These are phyloP conservation scores for Apotomis capreana DNA, from an alignment of 2,888 invertebrate genomes.

Conservation along the genomic window DNA sequence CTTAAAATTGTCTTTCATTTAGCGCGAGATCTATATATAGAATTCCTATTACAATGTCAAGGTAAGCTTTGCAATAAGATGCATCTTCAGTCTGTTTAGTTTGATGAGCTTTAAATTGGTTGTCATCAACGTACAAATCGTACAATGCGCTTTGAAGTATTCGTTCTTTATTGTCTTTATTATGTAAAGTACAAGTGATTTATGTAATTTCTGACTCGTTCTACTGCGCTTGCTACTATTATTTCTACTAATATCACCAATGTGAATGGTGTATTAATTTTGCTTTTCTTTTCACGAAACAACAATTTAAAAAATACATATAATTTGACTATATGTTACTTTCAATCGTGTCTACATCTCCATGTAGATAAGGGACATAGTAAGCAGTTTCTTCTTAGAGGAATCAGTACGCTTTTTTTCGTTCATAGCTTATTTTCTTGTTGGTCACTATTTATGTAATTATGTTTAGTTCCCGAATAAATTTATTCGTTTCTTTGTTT, in stretches of 20 bases:
- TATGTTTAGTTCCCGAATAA: too few relatives aligned
- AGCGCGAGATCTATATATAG: background rate
- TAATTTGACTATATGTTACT: too few relatives aligned
- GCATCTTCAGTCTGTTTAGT: conserved; percentile 10
- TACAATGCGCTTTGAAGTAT: conserved; percentile 17
- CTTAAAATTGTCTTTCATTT: background rate
- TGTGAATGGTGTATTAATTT: background rate
- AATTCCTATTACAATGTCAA: conserved; percentile 18
- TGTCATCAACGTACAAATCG: conserved; percentile 20
- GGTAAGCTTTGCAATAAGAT: conserved; percentile 1
- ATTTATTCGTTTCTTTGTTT: too few relatives aligned
- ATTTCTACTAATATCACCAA: background rate
- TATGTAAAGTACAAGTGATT: background rate
- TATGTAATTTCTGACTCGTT: background rate
- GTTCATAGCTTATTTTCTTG: too few relatives aligned
- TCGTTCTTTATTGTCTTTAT: background rate
- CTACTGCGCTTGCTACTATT: background rate
- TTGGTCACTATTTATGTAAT: too few relatives aligned
- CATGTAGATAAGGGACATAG: too few relatives aligned
- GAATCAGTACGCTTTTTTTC: too few relatives aligned
- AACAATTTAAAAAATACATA: too few relatives aligned
- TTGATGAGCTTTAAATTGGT: conserved; percentile 19
- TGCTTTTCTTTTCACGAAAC: too few relatives aligned
- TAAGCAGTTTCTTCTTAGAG: too few relatives aligned
- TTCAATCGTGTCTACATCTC: too few relatives aligned